Evolutionary conservation across 2,888 invertebrate species (phyloP), one percentile per base, ranked within the genome.

Genomic region (Bugulina stolonifera): DNA sequence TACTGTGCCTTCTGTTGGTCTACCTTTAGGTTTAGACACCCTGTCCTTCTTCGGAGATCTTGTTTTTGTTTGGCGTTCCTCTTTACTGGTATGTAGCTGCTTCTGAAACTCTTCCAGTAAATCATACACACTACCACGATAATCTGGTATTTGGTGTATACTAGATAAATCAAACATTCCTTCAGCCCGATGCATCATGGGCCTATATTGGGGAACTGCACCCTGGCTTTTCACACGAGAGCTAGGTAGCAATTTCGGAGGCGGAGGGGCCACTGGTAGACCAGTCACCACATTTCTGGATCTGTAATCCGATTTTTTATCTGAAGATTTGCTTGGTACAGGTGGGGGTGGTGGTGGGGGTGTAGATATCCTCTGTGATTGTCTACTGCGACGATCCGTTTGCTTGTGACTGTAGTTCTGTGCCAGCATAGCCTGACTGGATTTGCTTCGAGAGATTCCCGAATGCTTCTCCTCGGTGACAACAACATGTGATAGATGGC

Each of bases 141-240:
- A 27, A 2, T 32, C 64, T 32, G 34, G 29, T 10, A 14, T 34
- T n/a, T 25, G 10, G 10, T 64, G 64, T 10, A 64, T 14, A 32
- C n/a, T 64, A 64, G 64, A 64, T 1, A 64, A n/a, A n/a, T 64
- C 64, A 3, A 32, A 64, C 29, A 64, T 5, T 3, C 64, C 64
- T n/a, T 64, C 64, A 14, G 64, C 27, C 32, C 64, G 2, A n/a
- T 64, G 32, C 10, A 64, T 64, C 57, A 22, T 22, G n/a, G n/a
- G n/a, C n/a, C n/a, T n/a, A n/a, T 22, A 57, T 22, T n/a, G 3
- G 5, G 10, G 10, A 3, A 3, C 14, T 2, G 25, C 64, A 32
- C 29, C 64, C 3, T 27, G 25, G 14, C 5, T 64, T 29, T 25
- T 34, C n/a, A 18, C 10, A 10, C 43, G 5, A 43, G 43, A 43